Conservation (phyloP, 2,888 invertebrate species). For the Tinea trinotella region DNA sequence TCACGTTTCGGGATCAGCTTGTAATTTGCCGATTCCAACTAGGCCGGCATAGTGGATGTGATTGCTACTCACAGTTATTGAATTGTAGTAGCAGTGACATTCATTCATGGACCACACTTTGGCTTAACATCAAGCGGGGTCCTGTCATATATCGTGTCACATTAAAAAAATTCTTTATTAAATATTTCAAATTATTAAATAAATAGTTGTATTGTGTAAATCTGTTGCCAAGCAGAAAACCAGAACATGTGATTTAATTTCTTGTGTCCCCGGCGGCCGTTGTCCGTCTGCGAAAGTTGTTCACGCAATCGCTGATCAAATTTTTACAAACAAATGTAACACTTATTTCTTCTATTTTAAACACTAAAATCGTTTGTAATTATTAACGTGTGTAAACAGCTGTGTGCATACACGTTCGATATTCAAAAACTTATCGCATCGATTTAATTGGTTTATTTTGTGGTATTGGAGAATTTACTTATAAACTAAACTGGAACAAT, state of each 20-base stretch:
- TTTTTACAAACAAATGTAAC: not conserved
- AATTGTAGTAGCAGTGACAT: no score
- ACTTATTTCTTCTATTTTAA: not conserved
- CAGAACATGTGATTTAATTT: conserved; percentile 6
- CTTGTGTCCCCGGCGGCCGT: conserved; percentile 2
- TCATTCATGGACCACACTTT: no score
- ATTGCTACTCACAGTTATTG: no score
- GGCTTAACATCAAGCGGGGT: no score
- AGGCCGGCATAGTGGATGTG: no score
- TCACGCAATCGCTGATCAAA: conserved; percentile 1
- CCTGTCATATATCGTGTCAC: no score
- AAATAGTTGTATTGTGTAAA: not conserved
- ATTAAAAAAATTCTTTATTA: no score
- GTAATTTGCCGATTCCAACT: no score
- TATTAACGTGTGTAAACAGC: not conserved
- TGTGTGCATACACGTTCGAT: not conserved
- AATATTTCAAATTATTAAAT: no score
- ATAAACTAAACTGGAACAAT: no score
- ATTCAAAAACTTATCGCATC: conserved; percentile 1
- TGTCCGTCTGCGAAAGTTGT: conserved; percentile 15
- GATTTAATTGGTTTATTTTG: not conserved
- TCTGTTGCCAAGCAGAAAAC: conserved; percentile 1
- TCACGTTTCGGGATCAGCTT: no score
- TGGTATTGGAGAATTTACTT: not conserved
- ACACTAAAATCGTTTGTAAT: not conserved